Conservation (phyloP, 2,113 vertebrate genomes). For the Percina caprodes region DNA sequence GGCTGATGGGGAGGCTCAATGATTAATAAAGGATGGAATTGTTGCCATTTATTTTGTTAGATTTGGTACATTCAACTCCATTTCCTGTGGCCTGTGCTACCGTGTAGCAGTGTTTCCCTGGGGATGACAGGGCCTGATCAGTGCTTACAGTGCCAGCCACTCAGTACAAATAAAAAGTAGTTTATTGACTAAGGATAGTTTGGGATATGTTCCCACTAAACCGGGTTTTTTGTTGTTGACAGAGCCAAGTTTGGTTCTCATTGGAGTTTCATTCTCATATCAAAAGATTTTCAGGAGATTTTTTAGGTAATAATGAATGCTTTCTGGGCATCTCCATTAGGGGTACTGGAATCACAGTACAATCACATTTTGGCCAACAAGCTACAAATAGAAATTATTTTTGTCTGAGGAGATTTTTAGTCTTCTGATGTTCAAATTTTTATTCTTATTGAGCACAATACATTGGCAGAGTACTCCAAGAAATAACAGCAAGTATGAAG, state of each 20-base stretch:
- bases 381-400: not conserved
- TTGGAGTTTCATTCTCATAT: constrained; percentile 9
- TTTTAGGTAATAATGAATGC: not conserved
- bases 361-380: not conserved
- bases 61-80: constrained; percentile 13
- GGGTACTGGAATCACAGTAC: not conserved
- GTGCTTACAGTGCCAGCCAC: not conserved
- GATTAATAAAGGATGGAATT: constrained; percentile 33
- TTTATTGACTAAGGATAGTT: not conserved
- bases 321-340: not conserved
- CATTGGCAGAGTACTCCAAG: not conserved
- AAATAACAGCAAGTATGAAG: not conserved
- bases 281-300: constrained; percentile 5
- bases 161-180: not conserved
- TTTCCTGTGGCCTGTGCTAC: constrained; percentile 31
- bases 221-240: constrained; percentile 9
- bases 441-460: not conserved
- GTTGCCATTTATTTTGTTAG: constrained; percentile 42
- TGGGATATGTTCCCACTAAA: constrained; percentile 13
- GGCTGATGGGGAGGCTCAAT: constrained; percentile 1
- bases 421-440: not conserved
- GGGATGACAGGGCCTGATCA: constrained; percentile 25
- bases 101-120: not conserved
- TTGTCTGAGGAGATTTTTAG: not conserved
- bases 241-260: constrained; percentile 4